Conservation (phyloP, 1,140 invertebrate species). For the Drosophila pruinosa region DNA sequence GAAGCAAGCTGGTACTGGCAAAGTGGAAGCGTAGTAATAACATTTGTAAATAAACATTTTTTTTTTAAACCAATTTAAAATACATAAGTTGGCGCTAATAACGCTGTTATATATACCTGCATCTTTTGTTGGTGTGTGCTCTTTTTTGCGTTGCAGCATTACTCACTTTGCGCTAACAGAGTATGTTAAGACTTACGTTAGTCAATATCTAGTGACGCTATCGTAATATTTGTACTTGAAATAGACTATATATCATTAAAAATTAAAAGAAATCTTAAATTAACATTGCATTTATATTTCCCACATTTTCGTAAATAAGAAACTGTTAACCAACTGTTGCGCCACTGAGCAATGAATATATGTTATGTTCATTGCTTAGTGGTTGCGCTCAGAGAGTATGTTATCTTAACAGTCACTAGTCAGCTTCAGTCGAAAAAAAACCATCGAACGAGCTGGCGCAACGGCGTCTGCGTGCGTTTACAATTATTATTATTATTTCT, state of each 20-base stretch:
- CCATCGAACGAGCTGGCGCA: conserved; percentile 34
- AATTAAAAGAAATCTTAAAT: no score
- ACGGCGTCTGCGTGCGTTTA: conserved; percentile 46
- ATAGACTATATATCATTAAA: no score
- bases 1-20: not conserved
- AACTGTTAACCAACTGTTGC: conserved; percentile 46
- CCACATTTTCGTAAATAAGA: not conserved
- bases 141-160: not conserved
- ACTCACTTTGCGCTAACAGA: conserved; percentile 2
- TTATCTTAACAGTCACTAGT: conserved; percentile 26
- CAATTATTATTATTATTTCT: conserved; percentile 36
- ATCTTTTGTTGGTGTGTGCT: no score
- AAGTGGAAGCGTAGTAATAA: conserved; percentile 15
- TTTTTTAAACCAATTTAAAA: conserved; percentile 25
- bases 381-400: conserved; percentile 18
- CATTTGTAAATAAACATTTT: not conserved
- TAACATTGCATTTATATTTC: not conserved
- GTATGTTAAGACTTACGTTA: conserved; percentile 9
- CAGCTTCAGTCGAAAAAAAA: conserved; percentile 35
- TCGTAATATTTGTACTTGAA: no score
- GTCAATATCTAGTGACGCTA: not conserved
- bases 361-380: no score
- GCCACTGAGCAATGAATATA: no score
- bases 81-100: conserved; percentile 22
- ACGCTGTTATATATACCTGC: not conserved